Conservation (phyloP, 2,888 invertebrate species). For the Anthophora plumipes region DNA sequence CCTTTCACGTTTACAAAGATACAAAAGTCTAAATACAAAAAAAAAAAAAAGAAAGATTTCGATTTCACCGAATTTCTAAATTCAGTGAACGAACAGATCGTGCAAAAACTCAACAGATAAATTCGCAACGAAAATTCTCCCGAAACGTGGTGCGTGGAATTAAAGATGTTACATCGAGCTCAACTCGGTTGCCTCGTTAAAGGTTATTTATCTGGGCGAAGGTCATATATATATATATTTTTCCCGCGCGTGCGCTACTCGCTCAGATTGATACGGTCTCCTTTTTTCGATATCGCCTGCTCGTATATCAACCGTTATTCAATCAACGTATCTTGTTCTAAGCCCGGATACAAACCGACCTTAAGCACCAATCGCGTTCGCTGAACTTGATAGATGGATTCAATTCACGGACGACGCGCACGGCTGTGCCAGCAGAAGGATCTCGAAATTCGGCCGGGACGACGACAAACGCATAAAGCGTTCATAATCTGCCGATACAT, state of each 20-base stretch:
- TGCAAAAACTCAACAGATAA: constrained; percentile 8
- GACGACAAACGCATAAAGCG: constrained; percentile 60
- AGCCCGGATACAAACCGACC: constrained; percentile 77
- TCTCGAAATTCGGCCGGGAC: constrained; percentile 67
- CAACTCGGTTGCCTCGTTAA: constrained; percentile 66
- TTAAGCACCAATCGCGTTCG: constrained; percentile 79
- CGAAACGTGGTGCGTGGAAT: constrained; percentile 30
- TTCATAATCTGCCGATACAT: constrained; percentile 69
- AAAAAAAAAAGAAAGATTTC: too few relatives aligned
- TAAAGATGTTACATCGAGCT: constrained; percentile 40
- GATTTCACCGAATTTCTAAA: too few relatives aligned
- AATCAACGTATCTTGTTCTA: constrained; percentile 81
- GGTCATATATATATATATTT: constrained; percentile 57
- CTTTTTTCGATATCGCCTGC: constrained; percentile 68
- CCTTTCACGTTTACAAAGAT: too few relatives aligned
- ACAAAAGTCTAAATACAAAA: too few relatives aligned
- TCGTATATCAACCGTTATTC: constrained; percentile 79
- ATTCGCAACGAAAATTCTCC: constrained; percentile 40
- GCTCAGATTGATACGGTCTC: constrained; percentile 57
- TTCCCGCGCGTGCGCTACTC: constrained; percentile 36
- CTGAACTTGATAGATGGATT: constrained; percentile 79
- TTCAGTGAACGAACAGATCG: not conserved
- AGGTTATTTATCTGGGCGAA: constrained; percentile 70
- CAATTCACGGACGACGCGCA: constrained; percentile 74
- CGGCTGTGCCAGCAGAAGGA: constrained; percentile 69